Base-by-base conservation (phyloP, 1,140 invertebrate genomes). In the Nautilus pompilius region DNA sequence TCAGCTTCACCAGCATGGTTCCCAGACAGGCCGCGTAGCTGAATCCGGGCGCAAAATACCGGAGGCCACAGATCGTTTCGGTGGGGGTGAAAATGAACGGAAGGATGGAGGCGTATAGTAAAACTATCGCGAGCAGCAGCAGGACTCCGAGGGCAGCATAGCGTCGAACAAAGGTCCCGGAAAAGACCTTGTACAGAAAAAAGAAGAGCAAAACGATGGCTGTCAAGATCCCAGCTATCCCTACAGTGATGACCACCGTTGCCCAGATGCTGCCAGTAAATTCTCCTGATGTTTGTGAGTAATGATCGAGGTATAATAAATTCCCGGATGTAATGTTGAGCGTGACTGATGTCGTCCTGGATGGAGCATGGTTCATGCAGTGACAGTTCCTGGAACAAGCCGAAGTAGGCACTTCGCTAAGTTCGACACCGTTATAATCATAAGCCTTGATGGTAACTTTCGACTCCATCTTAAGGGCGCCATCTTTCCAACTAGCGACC, bases 1-100 rank as follows among this genome's bases (percentile, higher is more conserved):
- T 79, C 8, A 86, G 79, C 46, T 87, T 82, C 2, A 86, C 81
- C 5, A 88, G 72, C 74, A 88, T 84, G 0, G 85, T 80, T 2
- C 86, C 87, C 65, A 88, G 87, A 1, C 84, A 74, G 0, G 87
- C 58, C 3, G 85, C 83, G 53, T 85, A 86, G 0, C 84, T 83
- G 6, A 87, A 61, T 0, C 83, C 84, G 0, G 86, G 80, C 0
- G 83, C 73, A n/a, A 87, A 80, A 22, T 85, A 83, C 58, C 86
- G 84, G n/a, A 82, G 67, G 2, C 82, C 79, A 61, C 87, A 87
- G 10, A 75, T 73, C 0, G 55, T 26, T 24, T 69, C 66, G 30
- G 78, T 76, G 17, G 84, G 82, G 26, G 83, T 74, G 58, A 88
- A 80, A 49, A 84, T 83, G 66, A 85, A 89, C 3, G 86, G 86